These are phyloP conservation scores for Drosophila nigromelanica DNA, from an alignment of 1,140 invertebrate species.

Conservation along the genomic window DNA sequence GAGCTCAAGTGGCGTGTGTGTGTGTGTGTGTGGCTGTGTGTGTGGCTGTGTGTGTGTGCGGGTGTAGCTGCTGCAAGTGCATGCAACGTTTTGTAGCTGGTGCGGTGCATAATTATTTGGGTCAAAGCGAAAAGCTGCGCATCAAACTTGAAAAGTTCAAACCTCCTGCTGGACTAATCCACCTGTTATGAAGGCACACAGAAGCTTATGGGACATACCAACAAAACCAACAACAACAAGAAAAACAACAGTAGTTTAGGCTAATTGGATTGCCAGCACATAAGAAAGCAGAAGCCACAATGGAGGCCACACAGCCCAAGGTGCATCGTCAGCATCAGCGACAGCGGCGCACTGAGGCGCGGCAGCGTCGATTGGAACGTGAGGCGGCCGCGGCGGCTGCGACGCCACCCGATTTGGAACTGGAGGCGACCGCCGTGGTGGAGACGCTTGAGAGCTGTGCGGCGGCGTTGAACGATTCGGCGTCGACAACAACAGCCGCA, in stretches of 20 bases:
- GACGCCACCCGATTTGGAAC: slow-evolving; percentile 46
- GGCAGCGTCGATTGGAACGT: slow-evolving; percentile 66
- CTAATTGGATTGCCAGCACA: slow-evolving; percentile 26
- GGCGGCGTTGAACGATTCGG: slow-evolving; percentile 58
- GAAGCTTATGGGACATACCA: slow-evolving; percentile 34
- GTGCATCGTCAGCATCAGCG: slow-evolving; percentile 82
- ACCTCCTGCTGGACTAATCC: slow-evolving; percentile 50
- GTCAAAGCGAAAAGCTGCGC: slow-evolving; percentile 58
- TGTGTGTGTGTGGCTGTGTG: slow-evolving; percentile 20
- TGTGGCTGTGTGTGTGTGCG: slow-evolving; percentile 20
- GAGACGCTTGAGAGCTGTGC: slow-evolving; percentile 57
- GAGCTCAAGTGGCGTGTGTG: slow-evolving; percentile 27
- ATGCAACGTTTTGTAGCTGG: slow-evolving; percentile 25
- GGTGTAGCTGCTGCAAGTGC: slow-evolving; percentile 29
- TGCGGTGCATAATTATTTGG: slow-evolving; percentile 70
- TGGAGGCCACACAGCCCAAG: slow-evolving; percentile 74
- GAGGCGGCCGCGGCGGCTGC: slow-evolving; percentile 58
- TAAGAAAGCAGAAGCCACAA: slow-evolving; percentile 23
- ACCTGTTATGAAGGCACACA: slow-evolving; percentile 67
- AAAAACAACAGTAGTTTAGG: slow-evolving; percentile 5
- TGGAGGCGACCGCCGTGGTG: slow-evolving; percentile 9
- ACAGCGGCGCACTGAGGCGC: slow-evolving; percentile 73
- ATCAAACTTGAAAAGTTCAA: slow-evolving; percentile 52
- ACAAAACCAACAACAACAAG: slow-evolving; percentile 7
- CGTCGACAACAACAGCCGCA: slow-evolving; percentile 36